These are phyloP conservation scores for Thalpophila matura DNA, from an alignment of 2,888 invertebrate genomes.

Conservation along the genomic window DNA sequence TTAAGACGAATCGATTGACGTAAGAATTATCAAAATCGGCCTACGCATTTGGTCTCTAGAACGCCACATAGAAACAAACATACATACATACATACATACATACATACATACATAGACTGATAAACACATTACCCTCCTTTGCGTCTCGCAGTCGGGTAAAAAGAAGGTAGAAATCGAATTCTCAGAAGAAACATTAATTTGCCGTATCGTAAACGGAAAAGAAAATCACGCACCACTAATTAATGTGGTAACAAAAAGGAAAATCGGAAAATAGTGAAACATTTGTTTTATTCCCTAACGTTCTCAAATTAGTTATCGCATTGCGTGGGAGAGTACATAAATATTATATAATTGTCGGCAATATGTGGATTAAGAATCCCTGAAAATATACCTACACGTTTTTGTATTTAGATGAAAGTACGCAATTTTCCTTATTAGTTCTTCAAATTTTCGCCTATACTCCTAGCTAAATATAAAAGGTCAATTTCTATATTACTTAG, in stretches of 20 bases:
- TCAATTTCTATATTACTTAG: constrained; percentile 26
- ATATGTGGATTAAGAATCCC: constrained; percentile 16
- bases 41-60: too few species aligned
- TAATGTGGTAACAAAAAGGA: constrained; percentile 29
- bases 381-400: background rate
- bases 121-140: too few species aligned
- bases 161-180: constrained; percentile 10
- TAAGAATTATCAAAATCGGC: too few species aligned
- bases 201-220: constrained; percentile 27
- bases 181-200: constrained; percentile 40
- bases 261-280: constrained; percentile 23
- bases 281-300: constrained; percentile 40
- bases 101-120: too few species aligned
- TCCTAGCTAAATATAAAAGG: constrained; percentile 4
- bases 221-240: constrained; percentile 45
- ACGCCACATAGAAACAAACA: too few species aligned
- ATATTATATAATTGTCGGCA: constrained; percentile 7
- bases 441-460: constrained; percentile 1
- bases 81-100: too few species aligned
- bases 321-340: constrained; percentile 23
- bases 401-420: background rate
- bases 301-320: constrained; percentile 4
- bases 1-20: too few species aligned
- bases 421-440: constrained; percentile 2
- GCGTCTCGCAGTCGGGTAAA: too few species aligned